Percentiles rank a stretch among this genome's conserved stretches.
phyloP scores from a whole-genome alignment of 2,113 vertebrate species.

The Rissa tridactyla region DNA sequence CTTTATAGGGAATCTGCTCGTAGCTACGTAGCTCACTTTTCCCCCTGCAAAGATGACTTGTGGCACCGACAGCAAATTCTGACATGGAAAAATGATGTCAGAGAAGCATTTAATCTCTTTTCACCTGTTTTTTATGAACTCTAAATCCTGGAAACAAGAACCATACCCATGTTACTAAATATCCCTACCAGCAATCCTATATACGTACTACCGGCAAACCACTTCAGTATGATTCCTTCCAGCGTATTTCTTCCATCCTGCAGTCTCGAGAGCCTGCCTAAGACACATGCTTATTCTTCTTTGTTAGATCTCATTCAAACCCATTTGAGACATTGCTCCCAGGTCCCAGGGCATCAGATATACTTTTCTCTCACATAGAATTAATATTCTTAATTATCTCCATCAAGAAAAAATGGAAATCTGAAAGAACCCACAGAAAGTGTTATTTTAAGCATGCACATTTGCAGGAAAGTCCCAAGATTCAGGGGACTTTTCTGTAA shows the following conservation, averaged over 20 bases:
- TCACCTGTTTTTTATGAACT: constrained; percentile 48
- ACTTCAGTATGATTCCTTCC: background rate
- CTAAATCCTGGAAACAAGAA: constrained; percentile 32
- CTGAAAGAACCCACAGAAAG: background rate
- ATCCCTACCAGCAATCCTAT: constrained; percentile 12
- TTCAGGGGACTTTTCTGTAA: background rate
- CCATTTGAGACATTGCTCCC: background rate
- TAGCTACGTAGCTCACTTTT: background rate
- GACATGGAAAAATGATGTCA: constrained; percentile 11
- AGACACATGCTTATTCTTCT: background rate
- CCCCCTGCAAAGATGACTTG: constrained; percentile 27
- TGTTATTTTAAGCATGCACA: background rate
- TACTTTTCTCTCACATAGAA: background rate
- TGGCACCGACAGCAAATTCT: constrained; percentile 33
- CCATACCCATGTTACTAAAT: constrained; percentile 9
- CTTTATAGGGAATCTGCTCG: background rate
- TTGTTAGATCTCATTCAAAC: background rate
- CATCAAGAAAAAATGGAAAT: background rate
- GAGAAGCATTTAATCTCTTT: constrained; percentile 26
- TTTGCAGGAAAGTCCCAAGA: background rate
- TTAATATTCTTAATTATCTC: background rate
- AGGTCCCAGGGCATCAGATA: background rate
- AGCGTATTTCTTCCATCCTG: background rate
- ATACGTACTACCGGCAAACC: background rate
- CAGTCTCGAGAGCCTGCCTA: background rate